Base-by-base conservation (phyloP, 1,140 invertebrate genomes). In the Andrena cerasifolii region DNA sequence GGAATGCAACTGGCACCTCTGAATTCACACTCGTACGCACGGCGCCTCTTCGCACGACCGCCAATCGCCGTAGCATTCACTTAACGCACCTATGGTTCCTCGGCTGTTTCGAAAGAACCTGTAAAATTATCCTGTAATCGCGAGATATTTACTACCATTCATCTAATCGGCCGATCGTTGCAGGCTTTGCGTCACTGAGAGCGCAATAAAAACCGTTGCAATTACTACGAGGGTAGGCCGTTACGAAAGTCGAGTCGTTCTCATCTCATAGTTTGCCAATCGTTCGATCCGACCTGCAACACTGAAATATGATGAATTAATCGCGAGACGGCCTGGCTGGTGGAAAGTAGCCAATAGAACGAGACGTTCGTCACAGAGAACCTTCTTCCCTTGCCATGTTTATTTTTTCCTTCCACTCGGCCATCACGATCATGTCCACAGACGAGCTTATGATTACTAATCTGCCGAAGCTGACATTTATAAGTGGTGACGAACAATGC, bases 391-490 rank as follows among this genome's bases (percentile, higher is more conserved):
- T 56, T 40, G 16, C 36, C 4, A 14, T 7, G 5, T n/a, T n/a
- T 5, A 33, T 45, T 18, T 67, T 54, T 40, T 16, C 7, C 1
- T 51, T 6, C 14, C 2, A 18, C 33, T 26, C 28, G n/a, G 47
- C 5, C 26, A 31, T 56, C 40, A 43, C 18, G 21, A 26, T 62
- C 63, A 12, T 8, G 2, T 58, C 45, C 24, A 7, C 16, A 2
- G 28, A 28, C 62, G 26, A 24, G 78, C 49, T 47, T 58, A 36
- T 65, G 8, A 28, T 61, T 14, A 33, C 47, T 49, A 53, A 70
- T 56, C 16, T n/a, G 58, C 68, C 49, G 66, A 43, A 5, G 61
- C 75, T 78, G 66, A 58, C 53, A 84, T 80, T 83, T 76, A 72
- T 76, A 28, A 78, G 10, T 24, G 24, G 51, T 53, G 70, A 81